Percentiles rank a stretch among this genome's conserved stretches.
Conservation (phyloP, 2,888 invertebrate genomes). For the Mythimna impura region DNA sequence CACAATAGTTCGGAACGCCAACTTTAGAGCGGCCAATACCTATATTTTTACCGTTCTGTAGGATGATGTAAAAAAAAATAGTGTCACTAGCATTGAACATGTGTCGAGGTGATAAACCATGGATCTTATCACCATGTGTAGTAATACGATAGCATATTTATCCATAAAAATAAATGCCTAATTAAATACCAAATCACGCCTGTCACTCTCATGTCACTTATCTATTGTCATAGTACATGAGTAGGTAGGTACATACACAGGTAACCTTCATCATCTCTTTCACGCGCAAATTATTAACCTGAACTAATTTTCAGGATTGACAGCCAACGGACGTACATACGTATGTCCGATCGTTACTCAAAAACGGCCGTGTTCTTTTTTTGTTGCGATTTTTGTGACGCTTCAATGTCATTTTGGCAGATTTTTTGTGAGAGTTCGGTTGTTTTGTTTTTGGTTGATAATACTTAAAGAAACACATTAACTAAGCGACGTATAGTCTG, state of each 20-base stretch:
- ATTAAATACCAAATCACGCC: constrained; percentile 4
- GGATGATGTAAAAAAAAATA: background rate
- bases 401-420: constrained; percentile 10
- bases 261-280: constrained; percentile 27
- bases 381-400: constrained; percentile 16
- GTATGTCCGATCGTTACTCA: constrained; percentile 18
- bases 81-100: constrained; percentile 8
- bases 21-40: too few species aligned
- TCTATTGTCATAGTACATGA: constrained; percentile 8
- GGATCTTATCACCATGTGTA: constrained; percentile 21
- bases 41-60: too few species aligned
- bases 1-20: too few species aligned
- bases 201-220: constrained; percentile 27
- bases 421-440: constrained; percentile 10
- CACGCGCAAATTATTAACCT: constrained; percentile 24
- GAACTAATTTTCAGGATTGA: constrained; percentile 50
- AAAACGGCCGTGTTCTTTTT: constrained; percentile 22
- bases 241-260: background rate
- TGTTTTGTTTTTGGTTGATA: constrained; percentile 3
- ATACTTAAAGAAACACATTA: background rate
- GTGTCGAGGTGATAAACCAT: constrained; percentile 4
- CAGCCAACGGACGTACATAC: constrained; percentile 26
- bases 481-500: background rate
- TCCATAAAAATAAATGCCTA: constrained; percentile 5
- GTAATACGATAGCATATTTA: constrained; percentile 21